Percentiles rank a stretch among this genome's conserved stretches.
Conservation (phyloP, 1,140 invertebrate genomes). For the Parapsyche elsis region DNA sequence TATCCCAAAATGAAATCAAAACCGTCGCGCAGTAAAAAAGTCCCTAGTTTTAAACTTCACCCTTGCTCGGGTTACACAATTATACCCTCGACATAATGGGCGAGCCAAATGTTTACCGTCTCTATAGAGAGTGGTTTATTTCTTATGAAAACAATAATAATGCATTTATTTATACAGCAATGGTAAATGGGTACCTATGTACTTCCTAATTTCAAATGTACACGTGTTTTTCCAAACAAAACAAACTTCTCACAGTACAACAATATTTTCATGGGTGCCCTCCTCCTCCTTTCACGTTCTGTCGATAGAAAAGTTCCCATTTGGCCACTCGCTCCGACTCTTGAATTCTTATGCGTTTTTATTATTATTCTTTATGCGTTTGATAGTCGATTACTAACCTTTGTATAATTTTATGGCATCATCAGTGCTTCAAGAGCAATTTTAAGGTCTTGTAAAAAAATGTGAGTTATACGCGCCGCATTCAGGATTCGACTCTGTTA, state of each 20-base stretch:
- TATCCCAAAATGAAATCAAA: not conserved
- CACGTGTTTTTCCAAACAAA: constrained; percentile 18
- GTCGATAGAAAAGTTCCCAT: no score
- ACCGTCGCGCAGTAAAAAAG: not conserved
- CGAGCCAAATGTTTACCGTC: constrained; percentile 25
- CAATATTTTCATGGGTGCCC: not conserved
- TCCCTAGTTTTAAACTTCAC: not conserved
- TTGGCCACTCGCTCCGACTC: no score
- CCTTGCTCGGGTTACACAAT: constrained; percentile 31
- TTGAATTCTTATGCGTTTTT: no score
- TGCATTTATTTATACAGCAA: constrained; percentile 13
- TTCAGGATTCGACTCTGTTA: constrained; percentile 47
- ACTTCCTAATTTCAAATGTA: constrained; percentile 31
- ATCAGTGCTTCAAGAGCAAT: constrained; percentile 38
- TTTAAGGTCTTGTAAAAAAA: constrained; percentile 40
- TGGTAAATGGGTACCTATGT: constrained; percentile 8
- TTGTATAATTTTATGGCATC: constrained; percentile 28
- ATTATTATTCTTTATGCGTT: not conserved
- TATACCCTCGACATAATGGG: constrained; percentile 19
- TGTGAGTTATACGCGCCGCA: constrained; percentile 35
- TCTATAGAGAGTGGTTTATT: constrained; percentile 20
- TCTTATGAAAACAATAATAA: constrained; percentile 39
- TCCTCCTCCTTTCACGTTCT: no score
- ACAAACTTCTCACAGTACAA: constrained; percentile 13
- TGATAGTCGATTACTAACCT: constrained; percentile 19